Evolutionary conservation across 1,140 invertebrate genomes (phyloP), one percentile per base, ranked within the genome.

Genomic region (Octopus sinensis): DNA sequence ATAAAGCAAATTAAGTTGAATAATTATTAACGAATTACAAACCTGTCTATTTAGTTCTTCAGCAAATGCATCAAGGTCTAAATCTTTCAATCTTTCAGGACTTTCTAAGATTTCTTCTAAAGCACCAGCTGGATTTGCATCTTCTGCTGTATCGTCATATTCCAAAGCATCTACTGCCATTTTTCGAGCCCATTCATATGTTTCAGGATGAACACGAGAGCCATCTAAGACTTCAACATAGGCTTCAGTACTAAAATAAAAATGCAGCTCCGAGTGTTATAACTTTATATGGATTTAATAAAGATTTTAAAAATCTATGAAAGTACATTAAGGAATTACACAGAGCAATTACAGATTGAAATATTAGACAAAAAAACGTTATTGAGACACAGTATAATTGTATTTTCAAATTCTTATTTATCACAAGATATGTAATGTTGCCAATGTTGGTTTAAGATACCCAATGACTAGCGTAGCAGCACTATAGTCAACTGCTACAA

Each of bases 161-260:
- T 99, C 98, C 12, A 99, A 91, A 7, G 98, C 98, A 92, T 99
- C 98, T 0, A 99, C 97, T 5, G 98, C 98, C 98, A 99, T 99
- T 92, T 99, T 99, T 43, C 97, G 92, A 0, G 98, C 98, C 98
- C 98, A 99, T 90, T 99, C 98, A 87, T 99, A 99, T 0, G 97
- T 97, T 91, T 99, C 98, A 0, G 98, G 98, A 92, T 99, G 98
- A 0, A 99, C 97, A 84, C 98, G 92, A 0, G 98, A 98, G 0
- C 97, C 97, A 89, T 99, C 98, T 5, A 99, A 91, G 0, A 99
- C 96, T 92, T 99, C 97, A 0, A 98, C 96, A 86, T 98, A 97
- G 0, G 95, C 94, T 87, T 98, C 96, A 0, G 96, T 97, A 88
- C 96, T 94, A 86, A 77, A 83, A 82, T 76, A 78, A 76, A 76